Evolutionary conservation across 2,113 vertebrate species (phyloP).

Genomic region (Sinocyclocheilus grahami): DNA sequence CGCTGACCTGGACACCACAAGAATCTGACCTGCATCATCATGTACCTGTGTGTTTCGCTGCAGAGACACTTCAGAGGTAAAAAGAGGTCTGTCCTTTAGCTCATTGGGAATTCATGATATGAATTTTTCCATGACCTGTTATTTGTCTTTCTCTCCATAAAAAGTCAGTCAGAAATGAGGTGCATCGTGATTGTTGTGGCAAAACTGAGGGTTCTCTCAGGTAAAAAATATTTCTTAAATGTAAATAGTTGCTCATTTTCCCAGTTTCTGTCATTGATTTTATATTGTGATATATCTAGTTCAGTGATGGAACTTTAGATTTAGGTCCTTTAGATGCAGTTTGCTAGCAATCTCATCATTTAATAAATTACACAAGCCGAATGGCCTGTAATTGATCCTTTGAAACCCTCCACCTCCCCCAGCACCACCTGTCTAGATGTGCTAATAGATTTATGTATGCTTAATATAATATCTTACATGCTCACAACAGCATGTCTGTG

Average conservation of each 20-base stretch:
- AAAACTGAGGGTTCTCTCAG: slow-evolving; percentile 51
- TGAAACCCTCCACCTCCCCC: neutral
- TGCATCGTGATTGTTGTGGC: slow-evolving; percentile 68
- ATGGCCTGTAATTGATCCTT: neutral
- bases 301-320: neutral
- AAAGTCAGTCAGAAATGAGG: slow-evolving; percentile 76
- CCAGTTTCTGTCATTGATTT: neutral
- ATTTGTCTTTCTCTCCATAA: slow-evolving; percentile 32
- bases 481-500: neutral
- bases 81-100: neutral
- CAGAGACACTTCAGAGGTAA: slow-evolving; percentile 66
- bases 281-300: neutral
- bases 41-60: slow-evolving; percentile 72
- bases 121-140: neutral
- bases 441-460: neutral
- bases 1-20: slow-evolving; percentile 68
- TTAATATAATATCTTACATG: neutral
- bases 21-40: slow-evolving; percentile 54
- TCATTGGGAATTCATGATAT: neutral
- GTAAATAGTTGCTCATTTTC: neutral
- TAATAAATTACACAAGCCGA: neutral
- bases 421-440: neutral
- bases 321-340: neutral
- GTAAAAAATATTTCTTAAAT: slow-evolving; percentile 45
- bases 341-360: neutral